Evolutionary conservation across 2,113 vertebrate species (phyloP), one percentile per base, ranked within the genome.

Genomic region (Melanerpes formicivorus): DNA sequence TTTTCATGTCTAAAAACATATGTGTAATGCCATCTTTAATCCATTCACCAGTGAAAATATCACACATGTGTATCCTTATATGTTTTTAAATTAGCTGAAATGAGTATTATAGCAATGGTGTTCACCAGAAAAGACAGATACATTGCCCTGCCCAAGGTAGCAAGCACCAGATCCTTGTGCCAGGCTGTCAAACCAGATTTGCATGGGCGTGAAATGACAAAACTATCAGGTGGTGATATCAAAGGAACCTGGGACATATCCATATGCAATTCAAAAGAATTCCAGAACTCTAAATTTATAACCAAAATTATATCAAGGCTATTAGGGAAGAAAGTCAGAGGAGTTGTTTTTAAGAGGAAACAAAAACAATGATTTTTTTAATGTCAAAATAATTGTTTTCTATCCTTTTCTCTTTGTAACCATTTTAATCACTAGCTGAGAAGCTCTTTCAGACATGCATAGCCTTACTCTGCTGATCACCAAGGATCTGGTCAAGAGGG

Each of bases 141-240:
- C 6, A 19, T 44, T 72, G 7, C 16, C 34, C 27, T 21, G 19
- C 48, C 48, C 48, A 59, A 13, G 16, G 10, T 18, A 76, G 11
- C 9, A 54, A 13, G 32, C 8, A 34, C 6, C 4, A 29, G 21
- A 29, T 8, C 10, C 32, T 21, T n/a, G 5, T 22, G 2, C 9
- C 79, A 77, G 21, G 15, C 3, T 4, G 34, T 40, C 54, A 15
- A 11, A 74, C 50, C 50, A 63, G 9, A 15, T 66, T 91, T 82
- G 14, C 9, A 9, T 1, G 3, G 13, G 54, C 4, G 0, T 13
- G 11, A 82, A 4, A 23, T 7, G 4, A 3, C 13, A 84, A 91
- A 89, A 29, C 6, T 6, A 65, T 5, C 6, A 71, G 14, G 18
- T 4, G 2, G 44, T 34, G 13, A 19, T 69, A 71, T 13, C 14